Evolutionary conservation across 2,888 invertebrate species (phyloP).

Genomic region (Apotomis betuletana): DNA sequence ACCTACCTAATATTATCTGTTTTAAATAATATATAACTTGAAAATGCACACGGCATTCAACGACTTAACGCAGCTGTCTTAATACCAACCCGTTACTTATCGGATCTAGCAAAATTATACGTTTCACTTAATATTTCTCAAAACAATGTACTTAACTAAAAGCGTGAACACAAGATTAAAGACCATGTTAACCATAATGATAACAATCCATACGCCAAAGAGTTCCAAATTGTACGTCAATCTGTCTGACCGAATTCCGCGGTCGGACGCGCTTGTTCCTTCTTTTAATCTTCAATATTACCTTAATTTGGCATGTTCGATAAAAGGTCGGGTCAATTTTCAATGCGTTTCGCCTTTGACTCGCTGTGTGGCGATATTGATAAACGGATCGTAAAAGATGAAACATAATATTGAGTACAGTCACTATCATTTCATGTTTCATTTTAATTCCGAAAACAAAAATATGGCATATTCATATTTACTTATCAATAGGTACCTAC

Average conservation of each 20-base stretch:
- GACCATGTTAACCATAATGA: slow-evolving; percentile 64
- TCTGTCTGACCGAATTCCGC: slow-evolving; percentile 60
- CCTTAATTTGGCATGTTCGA: slow-evolving; percentile 63
- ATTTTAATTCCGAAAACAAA: too few relatives aligned
- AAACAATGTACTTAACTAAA: slow-evolving; percentile 13
- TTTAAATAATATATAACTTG: not conserved
- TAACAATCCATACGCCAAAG: slow-evolving; percentile 63
- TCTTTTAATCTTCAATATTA: slow-evolving; percentile 58
- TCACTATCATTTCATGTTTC: too few relatives aligned
- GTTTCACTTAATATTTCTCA: not conserved
- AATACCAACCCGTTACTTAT: not conserved
- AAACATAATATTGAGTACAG: too few relatives aligned
- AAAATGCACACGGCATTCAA: not conserved
- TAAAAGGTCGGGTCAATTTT: slow-evolving; percentile 52
- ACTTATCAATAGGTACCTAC: too few relatives aligned
- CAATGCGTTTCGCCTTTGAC: slow-evolving; percentile 54
- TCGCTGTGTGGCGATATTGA: slow-evolving; percentile 46
- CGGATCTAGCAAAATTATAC: slow-evolving; percentile 2
- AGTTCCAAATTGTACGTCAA: slow-evolving; percentile 68
- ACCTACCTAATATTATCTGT: too few relatives aligned
- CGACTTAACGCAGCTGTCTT: not conserved
- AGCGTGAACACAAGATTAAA: slow-evolving; percentile 50
- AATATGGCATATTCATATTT: too few relatives aligned
- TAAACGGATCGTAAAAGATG: slow-evolving; percentile 15
- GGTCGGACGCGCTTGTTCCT: slow-evolving; percentile 46